Conservation (phyloP, 30 jellyfish, hydroid and myxozoan species). For the Calvadosia cruxmelitensis region DNA sequence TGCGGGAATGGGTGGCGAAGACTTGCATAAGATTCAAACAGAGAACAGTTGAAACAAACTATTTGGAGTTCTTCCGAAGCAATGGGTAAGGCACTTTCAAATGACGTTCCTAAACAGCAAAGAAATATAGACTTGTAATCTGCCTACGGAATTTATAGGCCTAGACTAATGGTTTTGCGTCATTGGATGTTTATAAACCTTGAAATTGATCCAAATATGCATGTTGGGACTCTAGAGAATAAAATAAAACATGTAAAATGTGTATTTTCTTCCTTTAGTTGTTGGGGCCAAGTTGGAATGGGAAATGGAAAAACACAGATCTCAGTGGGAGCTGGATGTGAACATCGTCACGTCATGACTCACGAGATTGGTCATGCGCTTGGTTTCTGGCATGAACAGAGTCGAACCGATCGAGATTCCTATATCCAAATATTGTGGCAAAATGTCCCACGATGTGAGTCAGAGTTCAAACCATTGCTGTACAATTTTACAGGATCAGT, state of each 20-base stretch:
- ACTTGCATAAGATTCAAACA: slow-evolving; percentile 79
- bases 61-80: slow-evolving; percentile 56
- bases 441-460: slow-evolving; percentile 49
- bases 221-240: not conserved
- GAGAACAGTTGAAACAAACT: slow-evolving; percentile 57
- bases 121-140: no score
- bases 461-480: not conserved
- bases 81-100: slow-evolving; percentile 32
- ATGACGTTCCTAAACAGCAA: no score
- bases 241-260: no score
- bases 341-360: slow-evolving; percentile 68
- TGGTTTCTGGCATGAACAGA: slow-evolving; percentile 70
- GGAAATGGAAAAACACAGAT: slow-evolving; percentile 47
- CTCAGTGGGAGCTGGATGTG: slow-evolving; percentile 80
- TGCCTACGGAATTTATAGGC: no score
- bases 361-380: slow-evolving; percentile 91
- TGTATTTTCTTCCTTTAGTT: slow-evolving; percentile 31
- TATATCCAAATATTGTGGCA: slow-evolving; percentile 62
- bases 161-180: no score
- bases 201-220: no score
- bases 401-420: slow-evolving; percentile 63
- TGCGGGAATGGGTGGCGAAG: slow-evolving; percentile 90
- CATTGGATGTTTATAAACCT: no score
- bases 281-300: slow-evolving; percentile 95
- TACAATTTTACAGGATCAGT: not conserved